Evolutionary conservation across 2,888 invertebrate genomes (phyloP), one percentile per base, ranked within the genome.

Genomic region (Nebria salina): DNA sequence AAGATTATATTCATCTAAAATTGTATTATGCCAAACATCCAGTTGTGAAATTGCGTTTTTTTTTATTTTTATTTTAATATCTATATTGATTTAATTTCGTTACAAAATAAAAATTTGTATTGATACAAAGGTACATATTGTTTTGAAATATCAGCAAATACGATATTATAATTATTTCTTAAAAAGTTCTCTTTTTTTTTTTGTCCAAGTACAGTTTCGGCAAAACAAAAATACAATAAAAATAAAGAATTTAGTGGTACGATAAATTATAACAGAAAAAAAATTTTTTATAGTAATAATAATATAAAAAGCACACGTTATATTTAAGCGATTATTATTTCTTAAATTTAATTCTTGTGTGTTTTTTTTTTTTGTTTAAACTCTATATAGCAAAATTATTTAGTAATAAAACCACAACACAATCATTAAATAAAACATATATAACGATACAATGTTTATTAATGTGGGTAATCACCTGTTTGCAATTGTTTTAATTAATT

Each of bases 41-140:
- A 80, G 80, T 80, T 75, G 72, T 80, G 80, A 43, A 75, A 43
- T 75, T 70, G 70, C 43, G 72, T 34, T 80, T 74, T 65, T 80
- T 42, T 65, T 34, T 34, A n/a, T n/a, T n/a, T n/a, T n/a, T n/a
- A n/a, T n/a, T 34, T 4, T 34, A 34, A 4, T 54, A 54, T 54
- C 54, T 68, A 25, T 11, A 68, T 68, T 42, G 73, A n/a, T 41
- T 70, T 80, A 78, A 70, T 80, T 70, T 43, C 70, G 75, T 64
- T 80, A 80, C 80, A 80, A 80, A 80, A 80, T 80, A 80, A 80
- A 43, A 80, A 79, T 75, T 75, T 34, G 74, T 79, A 75, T 78
- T 25, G 66, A 74, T 78, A 78, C 66, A 78, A 75, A 80, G 75
- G 72, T 80, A 80, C 80, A 80, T 54, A 54, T 65, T 75, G 74